Conservation (phyloP, 2,113 vertebrate species). For the Istiophorus platypterus region DNA sequence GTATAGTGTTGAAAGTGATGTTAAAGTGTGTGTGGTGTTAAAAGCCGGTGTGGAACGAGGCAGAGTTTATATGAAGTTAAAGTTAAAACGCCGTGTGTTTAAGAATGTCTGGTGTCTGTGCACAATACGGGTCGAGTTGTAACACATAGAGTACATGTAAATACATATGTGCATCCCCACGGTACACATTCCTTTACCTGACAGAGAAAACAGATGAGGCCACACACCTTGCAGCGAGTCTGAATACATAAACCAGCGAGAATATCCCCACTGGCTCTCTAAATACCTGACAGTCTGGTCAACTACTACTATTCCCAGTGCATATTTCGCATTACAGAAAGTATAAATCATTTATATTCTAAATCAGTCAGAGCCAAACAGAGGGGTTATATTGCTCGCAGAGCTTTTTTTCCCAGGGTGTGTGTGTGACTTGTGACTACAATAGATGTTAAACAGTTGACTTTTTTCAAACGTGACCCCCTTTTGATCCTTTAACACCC, state of each 20-base stretch:
- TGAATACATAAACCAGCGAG: background rate
- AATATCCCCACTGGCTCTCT: background rate
- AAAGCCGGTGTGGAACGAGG: background rate
- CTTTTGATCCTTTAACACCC: background rate
- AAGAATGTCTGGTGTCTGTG: background rate
- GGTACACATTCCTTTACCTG: conserved; percentile 43
- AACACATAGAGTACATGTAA: conserved; percentile 5
- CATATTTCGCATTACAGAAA: background rate
- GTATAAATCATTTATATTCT: background rate
- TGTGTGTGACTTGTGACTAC: background rate
- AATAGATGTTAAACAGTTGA: background rate
- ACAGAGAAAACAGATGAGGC: conserved; percentile 30
- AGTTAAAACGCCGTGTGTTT: background rate
- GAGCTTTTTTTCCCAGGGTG: too few species aligned
- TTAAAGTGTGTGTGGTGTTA: background rate
- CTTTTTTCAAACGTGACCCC: background rate
- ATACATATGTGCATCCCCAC: conserved; percentile 30
- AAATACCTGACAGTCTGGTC: background rate
- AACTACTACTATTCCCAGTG: background rate
- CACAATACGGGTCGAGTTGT: background rate
- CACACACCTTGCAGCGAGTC: conserved; percentile 32
- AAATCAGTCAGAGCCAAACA: too few species aligned
- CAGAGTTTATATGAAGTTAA: background rate
- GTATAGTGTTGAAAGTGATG: conserved; percentile 29
- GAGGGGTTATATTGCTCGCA: too few species aligned